Evolutionary conservation across 2,888 invertebrate species (phyloP), one percentile per base, ranked within the genome.

Genomic region (Hipparchia sbordonii): DNA sequence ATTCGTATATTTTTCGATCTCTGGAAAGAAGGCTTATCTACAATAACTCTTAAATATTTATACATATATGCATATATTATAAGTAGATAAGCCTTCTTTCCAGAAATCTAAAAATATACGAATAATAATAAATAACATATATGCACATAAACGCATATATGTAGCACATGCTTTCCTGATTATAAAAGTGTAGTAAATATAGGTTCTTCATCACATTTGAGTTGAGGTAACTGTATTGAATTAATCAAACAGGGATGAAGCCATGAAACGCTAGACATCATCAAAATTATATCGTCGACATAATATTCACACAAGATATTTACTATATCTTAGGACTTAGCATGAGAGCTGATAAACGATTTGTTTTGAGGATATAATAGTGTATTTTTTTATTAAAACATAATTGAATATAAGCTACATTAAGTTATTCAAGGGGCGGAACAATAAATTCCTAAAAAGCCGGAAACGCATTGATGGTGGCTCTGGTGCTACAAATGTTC

Each of bases 311-410:
- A 51, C 10, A 52, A 12, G 6, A 51, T 23, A 33, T 52, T 48
- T 52, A 65, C 33, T 65, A 6, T 65, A 39, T 61, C 48, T 48
- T 48, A 65, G 65, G 6, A 8, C 48, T 48, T 48, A 65, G 65
- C 12, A 8, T 2, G 52, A 39, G 65, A 65, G 51, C 51, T 10
- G 6, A 52, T n/a, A 1, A 12, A 33, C 23, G 9, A 12, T 23
- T 12, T 51, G 33, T 65, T 33, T 59, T 3, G 6, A 10, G 4
- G 5, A 39, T 6, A 56, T 57, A 59, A 4, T 10, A 10, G 4
- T 10, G 33, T 9, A 12, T 10, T 12, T 60, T 33, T 60, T 4
- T 23, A 13, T 7, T 56, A 7, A 2, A 52, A 52, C 3, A 52
- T n/a, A n/a, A n/a, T n/a, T n/a, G n/a, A 23, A 23, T 23, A 23